Conservation (phyloP, 1,140 invertebrate genomes). For the Doryteuthis pealeii region DNA sequence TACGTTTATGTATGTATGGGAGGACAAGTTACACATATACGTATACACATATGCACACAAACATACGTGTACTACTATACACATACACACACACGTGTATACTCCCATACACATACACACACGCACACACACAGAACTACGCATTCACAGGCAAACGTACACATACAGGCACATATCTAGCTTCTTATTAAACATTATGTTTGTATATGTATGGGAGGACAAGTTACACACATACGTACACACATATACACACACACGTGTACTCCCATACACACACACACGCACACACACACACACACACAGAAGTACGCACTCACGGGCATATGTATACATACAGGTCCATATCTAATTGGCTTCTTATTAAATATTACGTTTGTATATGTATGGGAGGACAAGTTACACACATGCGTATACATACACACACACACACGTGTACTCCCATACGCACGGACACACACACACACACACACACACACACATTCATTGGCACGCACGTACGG, state of each 20-base stretch:
- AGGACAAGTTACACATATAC: not conserved
- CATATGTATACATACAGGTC: not conserved
- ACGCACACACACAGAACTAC: not conserved
- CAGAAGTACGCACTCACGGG: not conserved
- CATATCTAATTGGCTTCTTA: not conserved
- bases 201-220: no score
- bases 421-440: not conserved
- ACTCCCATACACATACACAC: not conserved
- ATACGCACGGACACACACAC: not conserved
- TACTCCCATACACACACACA: not conserved
- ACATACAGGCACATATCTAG: not conserved
- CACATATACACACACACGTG: not conserved
- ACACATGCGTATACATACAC: not conserved
- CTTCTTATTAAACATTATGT: constrained; percentile 9
- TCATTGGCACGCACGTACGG: not conserved
- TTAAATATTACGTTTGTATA: not conserved
- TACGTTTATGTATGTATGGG: not conserved
- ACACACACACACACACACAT: not conserved
- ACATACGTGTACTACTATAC: not conserved
- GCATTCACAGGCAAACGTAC: not conserved
- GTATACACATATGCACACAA: not conserved
- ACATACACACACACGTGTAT: not conserved
- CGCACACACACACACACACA: not conserved
- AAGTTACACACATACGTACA: not conserved
- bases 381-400: no score